Evolutionary conservation across 2,113 vertebrate species (phyloP), one percentile per base, ranked within the genome.

Genomic region (Chinchilla lanigera): DNA sequence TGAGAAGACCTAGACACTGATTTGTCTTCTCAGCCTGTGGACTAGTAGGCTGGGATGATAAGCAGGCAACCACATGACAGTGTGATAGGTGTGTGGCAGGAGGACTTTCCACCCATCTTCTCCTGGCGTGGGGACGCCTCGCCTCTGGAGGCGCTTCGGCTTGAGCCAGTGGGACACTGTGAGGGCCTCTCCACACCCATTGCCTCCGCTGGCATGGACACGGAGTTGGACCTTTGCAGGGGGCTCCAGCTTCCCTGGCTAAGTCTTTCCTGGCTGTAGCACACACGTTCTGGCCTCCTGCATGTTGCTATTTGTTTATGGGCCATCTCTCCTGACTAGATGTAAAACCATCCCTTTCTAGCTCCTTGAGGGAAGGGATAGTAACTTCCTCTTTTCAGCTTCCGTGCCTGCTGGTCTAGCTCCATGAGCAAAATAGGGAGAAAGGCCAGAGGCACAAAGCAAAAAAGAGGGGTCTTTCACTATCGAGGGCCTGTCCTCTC

Each of bases 121-220:
- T 20, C 22, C 24, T 30, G 7, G 2, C 3, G 4, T 7, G 1
- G 10, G 3, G 44, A 14, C 1, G 82, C 47, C 3, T 19, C 50
- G 8, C 13, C 19, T 60, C 89, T 9, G 2, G 35, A 56, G 11
- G 47, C 47, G 30, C 30, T 19, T 85, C 35, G 30, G 30, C 44
- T 54, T n/a, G 1, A 50, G 87, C 50, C 11, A 2, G 16, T 60
- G 47, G 56, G 60, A 61, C 13, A 16, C n/a, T 2, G 1, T 1
- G 2, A 50, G 28, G 81, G n/a, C 41, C 17, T 52, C 50, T 67
- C 50, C 65, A 50, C 13, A 11, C 28, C 28, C 56, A 26, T 28
- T 0, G 2, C 52, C 28, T 50, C 28, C 75, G 50, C 44, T 50
- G 65, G n/a, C 60, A 8, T 5, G 20, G 5, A 35, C 67, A 7